A percentile compares a stretch with the other conserved stretches of the same genome.
phyloP scores from a whole-genome alignment of 1,140 invertebrate genomes.

The Drosophila orena region DNA sequence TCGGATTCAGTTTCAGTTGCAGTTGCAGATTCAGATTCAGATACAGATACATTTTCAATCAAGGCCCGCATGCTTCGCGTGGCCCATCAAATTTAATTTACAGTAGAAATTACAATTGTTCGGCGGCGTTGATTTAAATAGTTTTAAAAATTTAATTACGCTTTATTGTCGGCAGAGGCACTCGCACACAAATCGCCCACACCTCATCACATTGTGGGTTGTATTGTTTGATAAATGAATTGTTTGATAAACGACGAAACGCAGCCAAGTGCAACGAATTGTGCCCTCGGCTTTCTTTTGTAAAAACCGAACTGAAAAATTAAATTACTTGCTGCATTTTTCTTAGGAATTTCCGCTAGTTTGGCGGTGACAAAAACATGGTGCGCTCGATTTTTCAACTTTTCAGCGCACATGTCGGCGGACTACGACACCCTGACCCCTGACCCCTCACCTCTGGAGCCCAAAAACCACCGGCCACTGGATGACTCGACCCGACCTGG shows the following conservation, averaged over 20 bases:
- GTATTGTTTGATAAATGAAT: constrained; percentile 30
- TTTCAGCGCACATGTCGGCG: constrained; percentile 51
- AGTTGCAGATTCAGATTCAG: too few species aligned
- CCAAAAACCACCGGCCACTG: constrained; percentile 9
- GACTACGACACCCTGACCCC: constrained; percentile 30
- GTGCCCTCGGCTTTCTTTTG: constrained; percentile 29
- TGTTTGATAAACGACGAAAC: constrained; percentile 39
- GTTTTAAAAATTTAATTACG: constrained; percentile 69
- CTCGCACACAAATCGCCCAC: constrained; percentile 52
- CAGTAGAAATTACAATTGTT: constrained; percentile 68
- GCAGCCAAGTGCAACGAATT: constrained; percentile 75
- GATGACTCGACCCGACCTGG: constrained; percentile 64
- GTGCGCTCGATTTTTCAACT: constrained; percentile 77
- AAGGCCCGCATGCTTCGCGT: constrained; percentile 43
- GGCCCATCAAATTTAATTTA: constrained; percentile 69
- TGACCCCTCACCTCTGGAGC: constrained; percentile 34
- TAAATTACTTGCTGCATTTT: constrained; percentile 63
- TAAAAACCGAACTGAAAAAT: constrained; percentile 24
- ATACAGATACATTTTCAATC: constrained; percentile 20
- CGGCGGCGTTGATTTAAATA: constrained; percentile 69
- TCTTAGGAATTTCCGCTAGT: constrained; percentile 66
- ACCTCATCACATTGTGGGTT: constrained; percentile 1
- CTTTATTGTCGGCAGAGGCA: constrained; percentile 33
- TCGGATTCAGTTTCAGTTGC: constrained; percentile 3
- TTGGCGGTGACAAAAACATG: constrained; percentile 76